Evolutionary conservation across 2,113 vertebrate genomes (phyloP).

Genomic region (Nansenia antarctica): DNA sequence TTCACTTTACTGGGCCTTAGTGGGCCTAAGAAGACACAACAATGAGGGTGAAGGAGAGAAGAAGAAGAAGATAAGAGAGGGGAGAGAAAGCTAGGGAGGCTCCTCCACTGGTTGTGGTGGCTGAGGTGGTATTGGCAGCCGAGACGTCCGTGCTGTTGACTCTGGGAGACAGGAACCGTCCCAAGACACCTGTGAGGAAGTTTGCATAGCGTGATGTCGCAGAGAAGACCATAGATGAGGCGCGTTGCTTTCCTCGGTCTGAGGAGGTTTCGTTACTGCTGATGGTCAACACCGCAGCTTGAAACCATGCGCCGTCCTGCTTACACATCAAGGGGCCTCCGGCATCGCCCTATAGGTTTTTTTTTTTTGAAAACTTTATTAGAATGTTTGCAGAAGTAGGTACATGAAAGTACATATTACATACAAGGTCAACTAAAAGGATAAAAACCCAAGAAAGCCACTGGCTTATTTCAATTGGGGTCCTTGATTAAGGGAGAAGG

Average conservation of each 20-base stretch:
- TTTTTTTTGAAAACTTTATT: too few relatives aligned
- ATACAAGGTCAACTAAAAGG: too few relatives aligned
- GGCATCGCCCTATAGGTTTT: slow-evolving; percentile 46
- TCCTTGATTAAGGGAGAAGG: too few relatives aligned
- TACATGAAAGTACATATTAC: too few relatives aligned
- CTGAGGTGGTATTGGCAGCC: not conserved
- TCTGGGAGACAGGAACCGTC: not conserved
- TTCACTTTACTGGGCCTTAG: too few relatives aligned
- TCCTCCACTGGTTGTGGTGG: not conserved
- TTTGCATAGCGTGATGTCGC: not conserved
- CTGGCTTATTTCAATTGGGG: too few relatives aligned
- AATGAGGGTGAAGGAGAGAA: not conserved
- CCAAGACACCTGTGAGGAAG: not conserved
- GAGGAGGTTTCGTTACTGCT: not conserved
- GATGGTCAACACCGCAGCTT: slow-evolving; percentile 41
- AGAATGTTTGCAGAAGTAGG: too few relatives aligned
- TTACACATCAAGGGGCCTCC: slow-evolving; percentile 61
- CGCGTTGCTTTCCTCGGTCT: not conserved
- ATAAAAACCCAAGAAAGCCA: too few relatives aligned
- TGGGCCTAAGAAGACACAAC: too few relatives aligned
- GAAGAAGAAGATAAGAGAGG: not conserved
- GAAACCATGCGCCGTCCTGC: slow-evolving; percentile 40
- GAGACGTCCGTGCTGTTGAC: not conserved
- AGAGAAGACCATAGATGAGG: not conserved
- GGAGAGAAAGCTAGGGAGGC: too few relatives aligned